These are phyloP conservation scores for Colletes collaris DNA, from an alignment of 2,888 invertebrate species.

Conservation along the genomic window DNA sequence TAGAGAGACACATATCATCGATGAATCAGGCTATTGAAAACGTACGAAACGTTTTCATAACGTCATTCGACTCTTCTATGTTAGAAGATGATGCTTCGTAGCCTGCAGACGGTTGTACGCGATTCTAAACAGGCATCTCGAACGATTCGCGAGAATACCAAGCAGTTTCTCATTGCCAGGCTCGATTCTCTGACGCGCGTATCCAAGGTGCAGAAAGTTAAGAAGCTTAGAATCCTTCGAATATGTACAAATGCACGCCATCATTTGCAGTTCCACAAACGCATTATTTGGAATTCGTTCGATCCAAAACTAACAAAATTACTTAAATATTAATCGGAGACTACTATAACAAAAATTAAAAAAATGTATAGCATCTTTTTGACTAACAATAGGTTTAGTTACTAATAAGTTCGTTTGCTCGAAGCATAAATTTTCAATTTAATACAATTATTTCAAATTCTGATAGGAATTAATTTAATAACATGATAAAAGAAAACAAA, in stretches of 20 bases:
- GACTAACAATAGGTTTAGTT: too few species aligned
- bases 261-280: conserved; percentile 35
- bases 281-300: conserved; percentile 45
- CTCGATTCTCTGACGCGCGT: conserved; percentile 8
- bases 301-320: not conserved
- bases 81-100: conserved; percentile 10
- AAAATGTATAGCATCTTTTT: too few species aligned
- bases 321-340: too few species aligned
- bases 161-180: conserved; percentile 48
- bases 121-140: conserved; percentile 54
- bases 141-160: conserved; percentile 44
- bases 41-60: conserved; percentile 19
- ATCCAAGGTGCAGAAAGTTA: conserved; percentile 4
- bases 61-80: not conserved
- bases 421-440: too few species aligned
- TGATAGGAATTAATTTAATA: too few species aligned
- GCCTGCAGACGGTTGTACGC: conserved; percentile 5
- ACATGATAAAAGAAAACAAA: too few species aligned
- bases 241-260: conserved; percentile 51
- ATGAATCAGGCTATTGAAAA: conserved; percentile 28
- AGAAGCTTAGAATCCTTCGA: conserved; percentile 55
- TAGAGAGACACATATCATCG: conserved; percentile 19
- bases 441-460: too few species aligned
- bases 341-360: too few species aligned
- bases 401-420: too few species aligned